These are phyloP conservation scores for Sminthurinus aureus DNA, from an alignment of 2,888 invertebrate genomes.

Conservation along the genomic window DNA sequence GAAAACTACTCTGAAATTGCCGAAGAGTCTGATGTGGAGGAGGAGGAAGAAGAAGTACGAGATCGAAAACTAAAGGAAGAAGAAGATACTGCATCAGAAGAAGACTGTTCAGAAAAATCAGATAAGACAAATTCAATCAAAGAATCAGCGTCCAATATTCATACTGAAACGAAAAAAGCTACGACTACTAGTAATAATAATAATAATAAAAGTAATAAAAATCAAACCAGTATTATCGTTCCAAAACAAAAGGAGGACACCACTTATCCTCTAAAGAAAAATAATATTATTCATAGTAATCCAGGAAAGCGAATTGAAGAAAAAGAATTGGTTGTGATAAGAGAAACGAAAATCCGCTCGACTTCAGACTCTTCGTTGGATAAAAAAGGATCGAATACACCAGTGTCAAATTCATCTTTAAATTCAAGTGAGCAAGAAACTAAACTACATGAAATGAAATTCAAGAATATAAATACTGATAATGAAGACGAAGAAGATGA, in stretches of 20 bases:
- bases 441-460: not conserved
- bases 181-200: too few species aligned
- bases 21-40: not conserved
- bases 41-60: not conserved
- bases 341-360: conserved; percentile 1
- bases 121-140: too few species aligned
- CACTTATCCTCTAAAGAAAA: not conserved
- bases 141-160: too few species aligned
- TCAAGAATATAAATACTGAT: not conserved
- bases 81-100: not conserved
- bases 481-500: not conserved
- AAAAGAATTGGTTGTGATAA: not conserved
- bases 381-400: not conserved
- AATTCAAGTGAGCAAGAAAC: not conserved
- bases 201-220: too few species aligned
- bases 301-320: not conserved
- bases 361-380: not conserved
- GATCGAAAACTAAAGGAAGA: not conserved
- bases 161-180: too few species aligned
- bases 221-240: too few species aligned
- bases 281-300: not conserved
- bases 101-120: not conserved
- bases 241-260: not conserved
- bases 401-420: not conserved
- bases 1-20: not conserved